These are phyloP conservation scores for human (Homo sapiens) DNA, from an alignment of 2,113 vertebrate genomes.

Conservation along the genomic window DNA sequence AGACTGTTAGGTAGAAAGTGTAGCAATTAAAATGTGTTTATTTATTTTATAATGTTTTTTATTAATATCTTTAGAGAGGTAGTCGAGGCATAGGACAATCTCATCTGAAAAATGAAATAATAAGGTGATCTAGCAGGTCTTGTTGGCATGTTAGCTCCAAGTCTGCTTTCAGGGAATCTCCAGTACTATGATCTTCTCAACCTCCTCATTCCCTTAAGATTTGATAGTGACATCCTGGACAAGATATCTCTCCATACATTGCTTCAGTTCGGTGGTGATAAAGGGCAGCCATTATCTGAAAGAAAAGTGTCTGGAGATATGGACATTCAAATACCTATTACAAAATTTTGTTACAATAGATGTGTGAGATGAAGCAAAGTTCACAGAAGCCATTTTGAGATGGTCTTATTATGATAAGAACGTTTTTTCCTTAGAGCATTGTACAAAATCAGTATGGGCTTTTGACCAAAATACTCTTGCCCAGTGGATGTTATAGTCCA, in stretches of 20 bases:
- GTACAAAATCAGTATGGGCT: background rate
- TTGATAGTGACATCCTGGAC: background rate
- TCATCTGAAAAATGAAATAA: background rate
- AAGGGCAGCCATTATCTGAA: background rate
- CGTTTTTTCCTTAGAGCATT: background rate
- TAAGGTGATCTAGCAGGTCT: background rate
- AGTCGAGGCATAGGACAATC: background rate
- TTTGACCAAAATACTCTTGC: background rate
- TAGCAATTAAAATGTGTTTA: background rate
- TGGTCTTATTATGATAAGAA: background rate
- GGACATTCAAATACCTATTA: background rate
- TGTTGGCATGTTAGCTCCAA: background rate
- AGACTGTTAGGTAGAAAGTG: background rate
- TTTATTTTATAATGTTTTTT: constrained; percentile 28
- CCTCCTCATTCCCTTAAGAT: background rate
- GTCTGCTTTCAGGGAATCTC: background rate
- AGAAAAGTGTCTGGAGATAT: background rate
- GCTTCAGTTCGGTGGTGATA: background rate
- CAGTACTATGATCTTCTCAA: background rate
- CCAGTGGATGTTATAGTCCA: background rate
- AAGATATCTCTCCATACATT: background rate
- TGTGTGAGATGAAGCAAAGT: background rate
- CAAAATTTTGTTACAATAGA: background rate
- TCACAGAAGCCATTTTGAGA: background rate
- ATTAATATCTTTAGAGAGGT: background rate